A percentile compares a stretch with the other conserved stretches of the same genome.
These are phyloP conservation scores for Ameiurus melas DNA, from an alignment of 2,113 vertebrate genomes.

Conservation along the genomic window DNA sequence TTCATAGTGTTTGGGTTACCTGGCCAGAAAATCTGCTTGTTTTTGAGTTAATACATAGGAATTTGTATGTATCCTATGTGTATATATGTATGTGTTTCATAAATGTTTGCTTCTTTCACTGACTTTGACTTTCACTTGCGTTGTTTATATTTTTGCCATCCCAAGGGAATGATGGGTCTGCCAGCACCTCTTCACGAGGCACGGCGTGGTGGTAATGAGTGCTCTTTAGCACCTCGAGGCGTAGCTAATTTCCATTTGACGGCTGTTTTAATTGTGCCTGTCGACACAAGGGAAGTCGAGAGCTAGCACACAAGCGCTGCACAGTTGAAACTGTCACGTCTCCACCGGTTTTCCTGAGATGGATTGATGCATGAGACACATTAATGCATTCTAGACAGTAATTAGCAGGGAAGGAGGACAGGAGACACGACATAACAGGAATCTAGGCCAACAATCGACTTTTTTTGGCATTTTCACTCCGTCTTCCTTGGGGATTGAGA, in stretches of 20 bases:
- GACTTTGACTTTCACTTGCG: background rate
- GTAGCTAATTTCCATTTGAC: constrained; percentile 70
- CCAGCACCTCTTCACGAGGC: background rate
- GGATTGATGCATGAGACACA: constrained; percentile 57
- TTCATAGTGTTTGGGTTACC: constrained; percentile 1
- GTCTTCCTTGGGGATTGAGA: constrained; percentile 18
- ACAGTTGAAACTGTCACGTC: background rate
- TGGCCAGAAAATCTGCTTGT: background rate
- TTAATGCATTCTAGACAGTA: constrained; percentile 65
- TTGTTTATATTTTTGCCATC: constrained; percentile 19
- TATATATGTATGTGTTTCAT: background rate
- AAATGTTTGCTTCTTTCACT: background rate
- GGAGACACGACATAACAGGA: constrained; percentile 29
- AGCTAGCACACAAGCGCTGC: background rate
- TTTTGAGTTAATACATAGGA: background rate
- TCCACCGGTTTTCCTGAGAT: constrained; percentile 39
- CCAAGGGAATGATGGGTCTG: background rate
- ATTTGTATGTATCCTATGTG: background rate
- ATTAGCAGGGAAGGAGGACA: constrained; percentile 67
- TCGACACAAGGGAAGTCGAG: constrained; percentile 50
- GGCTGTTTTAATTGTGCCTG: constrained; percentile 69
- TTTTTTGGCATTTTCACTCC: background rate
- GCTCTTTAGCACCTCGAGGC: constrained; percentile 64
- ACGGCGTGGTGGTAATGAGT: constrained; percentile 53
- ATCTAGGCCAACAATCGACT: constrained; percentile 34